Conservation (phyloP, 2,113 vertebrate species). For the Austrofundulus limnaeus region DNA sequence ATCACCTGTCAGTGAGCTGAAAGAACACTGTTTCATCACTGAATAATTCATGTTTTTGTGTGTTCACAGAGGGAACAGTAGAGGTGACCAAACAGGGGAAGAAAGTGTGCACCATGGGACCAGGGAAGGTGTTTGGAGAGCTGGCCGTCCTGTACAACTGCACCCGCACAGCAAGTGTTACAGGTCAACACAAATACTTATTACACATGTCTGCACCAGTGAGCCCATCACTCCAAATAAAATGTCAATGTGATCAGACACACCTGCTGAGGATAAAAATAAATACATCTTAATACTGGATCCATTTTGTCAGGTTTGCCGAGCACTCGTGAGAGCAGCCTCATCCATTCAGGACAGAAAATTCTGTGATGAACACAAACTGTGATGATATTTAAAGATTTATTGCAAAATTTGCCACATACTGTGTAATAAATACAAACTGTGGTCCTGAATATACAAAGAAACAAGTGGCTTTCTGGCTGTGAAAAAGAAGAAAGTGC, state of each 20-base stretch:
- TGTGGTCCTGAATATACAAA: no score
- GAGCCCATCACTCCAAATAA: no score
- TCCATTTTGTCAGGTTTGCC: neutral
- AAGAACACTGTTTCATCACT: neutral
- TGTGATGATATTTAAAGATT: no score
- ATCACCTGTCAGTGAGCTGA: no score
- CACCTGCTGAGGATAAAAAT: neutral
- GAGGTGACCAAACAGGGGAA: slow-evolving; percentile 73
- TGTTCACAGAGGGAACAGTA: slow-evolving; percentile 73
- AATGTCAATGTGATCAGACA: neutral
- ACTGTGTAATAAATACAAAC: no score
- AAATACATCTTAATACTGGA: neutral
- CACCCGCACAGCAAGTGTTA: slow-evolving; percentile 78
- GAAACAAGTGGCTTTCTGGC: no score
- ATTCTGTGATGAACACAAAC: neutral
- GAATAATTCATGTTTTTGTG: slow-evolving; percentile 6
- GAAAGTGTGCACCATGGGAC: slow-evolving; percentile 72
- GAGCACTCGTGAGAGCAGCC: neutral
- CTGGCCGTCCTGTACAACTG: slow-evolving; percentile 81
- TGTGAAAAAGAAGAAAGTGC: no score
- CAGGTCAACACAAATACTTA: slow-evolving; percentile 58
- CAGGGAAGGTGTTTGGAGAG: slow-evolving; percentile 77
- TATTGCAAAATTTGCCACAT: no score
- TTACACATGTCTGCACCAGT: neutral
- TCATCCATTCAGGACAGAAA: neutral